A percentile compares a stretch with the other conserved stretches of the same genome.
Conservation (phyloP, 37 sponge, comb jelly and placozoan species). For the Oopsacas minuta region DNA sequence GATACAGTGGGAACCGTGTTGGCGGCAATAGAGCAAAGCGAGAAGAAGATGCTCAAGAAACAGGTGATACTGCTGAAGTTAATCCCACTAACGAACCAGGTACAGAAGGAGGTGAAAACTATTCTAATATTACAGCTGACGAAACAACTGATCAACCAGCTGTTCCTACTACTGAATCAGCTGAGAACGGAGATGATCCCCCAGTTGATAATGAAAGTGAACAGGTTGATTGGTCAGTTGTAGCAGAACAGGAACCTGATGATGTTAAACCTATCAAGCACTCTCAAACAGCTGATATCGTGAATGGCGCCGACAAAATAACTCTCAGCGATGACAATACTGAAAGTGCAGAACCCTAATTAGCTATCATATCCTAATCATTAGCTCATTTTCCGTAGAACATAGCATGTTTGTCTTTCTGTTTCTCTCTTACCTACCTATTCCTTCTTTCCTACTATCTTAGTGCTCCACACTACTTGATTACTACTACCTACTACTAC, state of each 20-base stretch:
- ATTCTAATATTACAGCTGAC: not conserved
- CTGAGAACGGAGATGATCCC: not conserved
- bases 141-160: not conserved
- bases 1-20: not conserved
- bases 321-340: not conserved
- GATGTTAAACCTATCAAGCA: not conserved
- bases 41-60: not conserved
- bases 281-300: not conserved
- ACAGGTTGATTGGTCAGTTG: not conserved
- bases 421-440: not conserved
- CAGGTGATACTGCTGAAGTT: not conserved
- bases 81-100: not conserved
- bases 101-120: not conserved
- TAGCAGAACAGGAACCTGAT: not conserved
- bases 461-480: not conserved
- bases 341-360: not conserved
- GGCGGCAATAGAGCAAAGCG: not conserved
- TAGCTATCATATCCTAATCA: not conserved
- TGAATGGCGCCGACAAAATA: not conserved
- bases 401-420: not conserved
- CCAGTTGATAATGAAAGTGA: not conserved
- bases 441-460: not conserved
- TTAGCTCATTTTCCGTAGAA: not conserved
- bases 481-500: constrained; percentile 9
- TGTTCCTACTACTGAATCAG: not conserved